Evolutionary conservation across 2,888 invertebrate species (phyloP).

Genomic region (Caenorhabditis sulstoni): DNA sequence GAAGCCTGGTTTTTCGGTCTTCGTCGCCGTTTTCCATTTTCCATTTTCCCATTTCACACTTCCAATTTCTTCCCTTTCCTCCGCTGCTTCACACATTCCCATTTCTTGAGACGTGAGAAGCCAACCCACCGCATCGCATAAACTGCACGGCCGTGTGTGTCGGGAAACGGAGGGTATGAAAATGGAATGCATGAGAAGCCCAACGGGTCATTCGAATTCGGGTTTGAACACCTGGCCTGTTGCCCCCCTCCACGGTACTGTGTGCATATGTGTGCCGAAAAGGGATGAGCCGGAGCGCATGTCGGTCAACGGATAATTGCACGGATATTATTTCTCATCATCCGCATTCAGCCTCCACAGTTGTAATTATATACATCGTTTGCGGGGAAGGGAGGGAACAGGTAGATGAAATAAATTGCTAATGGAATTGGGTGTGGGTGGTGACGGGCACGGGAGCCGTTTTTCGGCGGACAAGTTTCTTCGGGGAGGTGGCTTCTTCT

Average conservation of each 20-base stretch:
- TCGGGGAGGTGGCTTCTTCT: no score
- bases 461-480: no score
- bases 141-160: no score
- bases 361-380: conserved; percentile 48
- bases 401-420: conserved; percentile 24
- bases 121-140: no score
- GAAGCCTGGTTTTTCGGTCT: not conserved
- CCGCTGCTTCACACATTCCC: not conserved
- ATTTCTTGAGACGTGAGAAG: no score
- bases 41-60: not conserved
- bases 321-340: conserved; percentile 29
- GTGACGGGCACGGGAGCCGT: not conserved
- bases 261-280: conserved; percentile 9
- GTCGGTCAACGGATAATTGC: conserved; percentile 28
- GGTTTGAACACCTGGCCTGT: conserved; percentile 49
- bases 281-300: not conserved
- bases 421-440: conserved; percentile 8
- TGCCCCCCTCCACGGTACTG: no score
- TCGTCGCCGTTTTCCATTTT: conserved; percentile 10
- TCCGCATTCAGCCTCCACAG: not conserved
- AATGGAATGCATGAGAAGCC: not conserved
- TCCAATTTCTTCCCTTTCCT: no score
- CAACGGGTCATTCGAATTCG: conserved; percentile 21
- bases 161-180: not conserved
- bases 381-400: conserved; percentile 2